Conservation (phyloP, 2,113 vertebrate species). For the Oreochromis aureus region DNA sequence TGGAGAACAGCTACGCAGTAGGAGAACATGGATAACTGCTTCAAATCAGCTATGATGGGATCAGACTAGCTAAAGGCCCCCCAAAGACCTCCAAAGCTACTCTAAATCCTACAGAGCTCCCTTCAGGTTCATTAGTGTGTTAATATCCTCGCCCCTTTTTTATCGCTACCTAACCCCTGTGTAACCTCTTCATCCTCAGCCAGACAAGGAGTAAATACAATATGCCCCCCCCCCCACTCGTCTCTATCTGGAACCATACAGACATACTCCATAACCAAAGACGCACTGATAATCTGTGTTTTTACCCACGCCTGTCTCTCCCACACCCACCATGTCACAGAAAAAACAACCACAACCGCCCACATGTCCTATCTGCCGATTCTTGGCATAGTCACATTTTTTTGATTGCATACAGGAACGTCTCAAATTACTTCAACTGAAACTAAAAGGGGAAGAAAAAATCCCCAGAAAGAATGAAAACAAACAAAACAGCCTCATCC, state of each 20-base stretch:
- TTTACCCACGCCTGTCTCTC: background rate
- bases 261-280: conserved; percentile 44
- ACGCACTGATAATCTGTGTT: conserved; percentile 33
- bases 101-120: conserved; percentile 23
- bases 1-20: background rate
- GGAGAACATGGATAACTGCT: conserved; percentile 28
- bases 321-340: conserved; percentile 26
- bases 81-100: conserved; percentile 43
- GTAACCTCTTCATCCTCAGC: background rate
- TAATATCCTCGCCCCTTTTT: conserved; percentile 18
- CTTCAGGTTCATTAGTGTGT: conserved; percentile 43
- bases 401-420: background rate
- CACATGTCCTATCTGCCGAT: background rate
- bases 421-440: conserved; percentile 12
- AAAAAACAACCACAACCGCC: background rate
- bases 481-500: background rate
- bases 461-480: background rate
- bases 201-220: conserved; percentile 12
- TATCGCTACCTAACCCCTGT: conserved; percentile 1
- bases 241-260: conserved; percentile 25
- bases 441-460: background rate
- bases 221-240: background rate
- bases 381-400: background rate
- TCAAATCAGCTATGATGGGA: conserved; percentile 52
- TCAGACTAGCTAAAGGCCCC: conserved; percentile 42